phyloP scores from a whole-genome alignment of 1,140 invertebrate genomes.

The Drosophila persimilis region DNA sequence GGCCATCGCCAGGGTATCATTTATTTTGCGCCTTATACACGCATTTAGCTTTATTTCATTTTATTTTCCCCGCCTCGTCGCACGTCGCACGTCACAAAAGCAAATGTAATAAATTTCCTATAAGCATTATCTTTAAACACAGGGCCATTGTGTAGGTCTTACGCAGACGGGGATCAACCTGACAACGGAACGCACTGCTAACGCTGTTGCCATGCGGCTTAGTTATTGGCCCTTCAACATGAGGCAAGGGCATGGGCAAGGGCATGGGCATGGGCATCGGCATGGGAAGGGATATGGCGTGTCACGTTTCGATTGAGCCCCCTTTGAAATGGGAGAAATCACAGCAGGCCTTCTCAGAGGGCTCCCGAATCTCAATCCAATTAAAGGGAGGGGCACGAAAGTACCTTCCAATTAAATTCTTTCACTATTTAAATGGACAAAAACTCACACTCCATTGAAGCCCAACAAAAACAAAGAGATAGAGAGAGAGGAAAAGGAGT shows the following conservation, averaged over 20 bases:
- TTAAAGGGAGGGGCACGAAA: slow-evolving; percentile 6
- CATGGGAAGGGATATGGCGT: slow-evolving; percentile 12
- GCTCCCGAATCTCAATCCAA: slow-evolving; percentile 45
- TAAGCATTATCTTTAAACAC: slow-evolving; percentile 69
- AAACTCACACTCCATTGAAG: slow-evolving; percentile 17
- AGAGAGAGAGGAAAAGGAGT: no score
- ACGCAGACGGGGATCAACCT: slow-evolving; percentile 21
- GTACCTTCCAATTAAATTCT: slow-evolving; percentile 34
- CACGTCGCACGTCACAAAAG: slow-evolving; percentile 22
- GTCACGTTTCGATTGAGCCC: slow-evolving; percentile 18
- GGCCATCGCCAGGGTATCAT: slow-evolving; percentile 45
- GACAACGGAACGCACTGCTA: slow-evolving; percentile 20
- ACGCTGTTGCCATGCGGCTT: slow-evolving; percentile 29
- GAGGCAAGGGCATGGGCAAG: no score
- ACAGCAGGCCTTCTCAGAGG: background rate
- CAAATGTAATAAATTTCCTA: slow-evolving; percentile 74
- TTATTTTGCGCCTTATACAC: slow-evolving; percentile 63
- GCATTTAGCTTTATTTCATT: slow-evolving; percentile 61
- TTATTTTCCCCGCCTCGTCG: slow-evolving; percentile 17
- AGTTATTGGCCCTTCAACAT: slow-evolving; percentile 35
- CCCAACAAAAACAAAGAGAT: slow-evolving; percentile 32
- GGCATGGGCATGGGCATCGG: no score
- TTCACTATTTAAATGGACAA: slow-evolving; percentile 36
- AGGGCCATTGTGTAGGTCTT: slow-evolving; percentile 20
- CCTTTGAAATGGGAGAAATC: slow-evolving; percentile 35